Base-by-base conservation (phyloP, 1,140 invertebrate genomes). In the Conopomorpha cramerella region DNA sequence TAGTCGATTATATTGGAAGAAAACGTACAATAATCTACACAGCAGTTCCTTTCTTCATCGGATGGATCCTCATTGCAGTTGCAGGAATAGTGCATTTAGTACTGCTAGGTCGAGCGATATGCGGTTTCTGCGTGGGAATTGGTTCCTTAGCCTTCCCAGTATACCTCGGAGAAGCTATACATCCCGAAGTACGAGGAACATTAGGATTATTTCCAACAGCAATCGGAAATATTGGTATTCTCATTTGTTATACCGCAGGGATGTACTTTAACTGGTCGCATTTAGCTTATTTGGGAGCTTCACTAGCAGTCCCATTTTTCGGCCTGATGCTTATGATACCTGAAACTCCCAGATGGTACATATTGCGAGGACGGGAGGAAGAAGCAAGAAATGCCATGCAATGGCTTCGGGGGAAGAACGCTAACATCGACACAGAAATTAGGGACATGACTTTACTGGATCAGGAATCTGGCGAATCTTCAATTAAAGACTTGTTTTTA, bases 161-260 rank as follows among this genome's bases (percentile, higher is more conserved):
- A 2, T 97, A 96, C 57, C 81, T 96, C 7, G 92, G 92, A 2
- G 95, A 96, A 79, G 91, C 92, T 0, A 84, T 96, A 16, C 92
- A 95, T 53, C 87, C 93, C 0, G 91, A 95, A 77, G 89, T 95
- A 0, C 78, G 95, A 27, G 95, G 94, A 8, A 89, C 88, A 2
- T 78, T 96, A 14, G 93, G 93, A 6, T 76, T 96, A 17, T 77
- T 96, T 41, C 91, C 92, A 0, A 95, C 94, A 2, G 90, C 90
- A 1, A 85, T 96, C 39, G 95, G 95, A 55, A 96, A 96, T 52
- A 86, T 90, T 32, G 89, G 92, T 34, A 92, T 95, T 40, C 59
- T 95, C 14, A 16, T 93, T 3, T 90, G 88, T 55, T 94, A 87
- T 62, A 53, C 84, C 0, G 85, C 85, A 2, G 92, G 92, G 12